These are phyloP conservation scores for Craterocephalus amniculus DNA, from an alignment of 2,797 vertebrate species.

Conservation along the genomic window DNA sequence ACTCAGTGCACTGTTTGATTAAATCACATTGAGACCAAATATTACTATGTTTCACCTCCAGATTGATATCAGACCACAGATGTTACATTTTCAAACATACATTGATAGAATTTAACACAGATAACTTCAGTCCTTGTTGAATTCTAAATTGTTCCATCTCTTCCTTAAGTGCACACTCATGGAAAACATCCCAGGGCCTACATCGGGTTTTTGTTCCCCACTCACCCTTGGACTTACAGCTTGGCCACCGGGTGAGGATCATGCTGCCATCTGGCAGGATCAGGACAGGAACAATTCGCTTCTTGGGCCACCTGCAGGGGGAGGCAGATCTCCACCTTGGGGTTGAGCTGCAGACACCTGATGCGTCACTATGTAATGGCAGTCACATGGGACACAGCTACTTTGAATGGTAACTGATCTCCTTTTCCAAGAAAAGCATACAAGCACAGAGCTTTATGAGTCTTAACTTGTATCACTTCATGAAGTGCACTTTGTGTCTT, in stretches of 20 bases:
- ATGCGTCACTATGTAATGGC: constrained; percentile 67
- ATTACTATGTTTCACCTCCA: too few relatives aligned
- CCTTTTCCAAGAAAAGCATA: background rate
- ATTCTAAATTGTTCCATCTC: background rate
- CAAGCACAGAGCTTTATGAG: background rate
- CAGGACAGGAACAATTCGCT: constrained; percentile 79
- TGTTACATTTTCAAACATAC: background rate
- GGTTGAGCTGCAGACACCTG: constrained; percentile 80
- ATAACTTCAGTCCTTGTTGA: background rate
- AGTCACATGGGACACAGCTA: constrained; percentile 71
- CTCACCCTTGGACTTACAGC: constrained; percentile 82
- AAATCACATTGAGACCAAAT: too few relatives aligned
- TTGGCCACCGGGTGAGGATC: constrained; percentile 82
- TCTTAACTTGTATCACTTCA: constrained; percentile 2
- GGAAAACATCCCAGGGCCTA: constrained; percentile 55
- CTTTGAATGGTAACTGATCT: constrained; percentile 81
- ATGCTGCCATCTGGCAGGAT: constrained; percentile 81
- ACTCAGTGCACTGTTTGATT: too few relatives aligned
- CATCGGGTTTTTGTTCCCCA: constrained; percentile 81
- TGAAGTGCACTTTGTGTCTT: background rate
- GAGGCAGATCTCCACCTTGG: constrained; percentile 80
- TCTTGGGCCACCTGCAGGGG: constrained; percentile 79
- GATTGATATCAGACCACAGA: background rate
- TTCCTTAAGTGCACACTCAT: constrained; percentile 60
- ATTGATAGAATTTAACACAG: background rate